Evolutionary conservation across 1,140 invertebrate species (phyloP).

Genomic region (Micrasema longulum): DNA sequence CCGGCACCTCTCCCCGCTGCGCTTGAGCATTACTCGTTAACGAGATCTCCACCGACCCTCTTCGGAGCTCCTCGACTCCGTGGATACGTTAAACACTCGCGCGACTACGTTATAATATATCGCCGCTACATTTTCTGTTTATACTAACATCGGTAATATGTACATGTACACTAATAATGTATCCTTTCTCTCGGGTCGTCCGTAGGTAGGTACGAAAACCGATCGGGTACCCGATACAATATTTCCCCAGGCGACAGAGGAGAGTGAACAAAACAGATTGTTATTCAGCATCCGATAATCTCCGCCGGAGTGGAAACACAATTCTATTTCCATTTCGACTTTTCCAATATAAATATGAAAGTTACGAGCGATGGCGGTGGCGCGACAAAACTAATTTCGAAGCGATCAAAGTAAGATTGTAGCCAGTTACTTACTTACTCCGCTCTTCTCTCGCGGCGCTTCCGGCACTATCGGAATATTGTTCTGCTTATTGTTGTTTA

Average conservation of each 20-base stretch:
- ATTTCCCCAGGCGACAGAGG: slow-evolving; percentile 17
- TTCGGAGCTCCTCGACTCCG: neutral
- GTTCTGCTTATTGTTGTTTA: too few relatives aligned
- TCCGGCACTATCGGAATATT: too few relatives aligned
- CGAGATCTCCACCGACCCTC: slow-evolving; percentile 8
- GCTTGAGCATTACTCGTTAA: neutral
- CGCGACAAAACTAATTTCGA: slow-evolving; percentile 52
- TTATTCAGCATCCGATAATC: slow-evolving; percentile 48
- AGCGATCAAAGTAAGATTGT: slow-evolving; percentile 52
- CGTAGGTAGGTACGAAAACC: neutral
- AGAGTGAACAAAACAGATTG: slow-evolving; percentile 38
- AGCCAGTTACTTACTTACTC: neutral
- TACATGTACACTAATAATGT: too few relatives aligned
- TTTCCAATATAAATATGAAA: slow-evolving; percentile 40
- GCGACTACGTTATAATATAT: too few relatives aligned
- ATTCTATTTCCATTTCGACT: slow-evolving; percentile 53
- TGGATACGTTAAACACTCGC: too few relatives aligned
- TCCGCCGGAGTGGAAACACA: slow-evolving; percentile 39
- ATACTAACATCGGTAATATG: too few relatives aligned
- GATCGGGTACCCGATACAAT: slow-evolving; percentile 17
- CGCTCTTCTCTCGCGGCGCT: too few relatives aligned
- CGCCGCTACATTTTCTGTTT: too few relatives aligned
- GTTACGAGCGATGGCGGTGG: slow-evolving; percentile 22
- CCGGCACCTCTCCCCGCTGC: neutral
- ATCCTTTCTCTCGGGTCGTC: neutral